Base-by-base conservation (phyloP, 37 sponge, comb jelly and placozoan genomes). In the Agelas oroides region DNA sequence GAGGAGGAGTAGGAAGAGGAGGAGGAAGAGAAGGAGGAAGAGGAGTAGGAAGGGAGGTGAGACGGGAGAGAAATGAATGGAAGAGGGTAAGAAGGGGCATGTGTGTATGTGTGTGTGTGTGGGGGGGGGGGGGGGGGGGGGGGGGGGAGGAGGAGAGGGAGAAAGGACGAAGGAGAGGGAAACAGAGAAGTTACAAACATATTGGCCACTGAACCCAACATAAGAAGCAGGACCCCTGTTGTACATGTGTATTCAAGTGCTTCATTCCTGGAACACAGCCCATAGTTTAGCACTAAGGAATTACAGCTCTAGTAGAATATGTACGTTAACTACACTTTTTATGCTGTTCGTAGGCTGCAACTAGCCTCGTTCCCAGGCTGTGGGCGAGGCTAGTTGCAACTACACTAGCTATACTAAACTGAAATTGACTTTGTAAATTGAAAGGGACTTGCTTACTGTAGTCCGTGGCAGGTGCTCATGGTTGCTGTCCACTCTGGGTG, bases 391-490 rank as follows among this genome's bases (percentile, higher is more conserved):
- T n/a, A n/a, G n/a, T n/a, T n/a, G n/a, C n/a, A n/a, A n/a, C n/a
- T n/a, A n/a, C n/a, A n/a, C n/a, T n/a, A n/a, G n/a, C n/a, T n/a
- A n/a, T n/a, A n/a, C n/a, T n/a, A n/a, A n/a, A n/a, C n/a, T n/a
- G n/a, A n/a, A n/a, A n/a, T n/a, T n/a, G n/a, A n/a, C 3, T 8
- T 3, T 12, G 46, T 3, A 3, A 3, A 46, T 3, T 3, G 46
- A 46, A 8, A 46, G 46, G 46, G 8, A 46, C 46, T 52, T 0
- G 32, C 76, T 56, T 16, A 56, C 76, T 56, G 33, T 19, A 75
- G 46, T 55, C 76, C 76, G 33, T 75, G 52, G 57, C 76, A 75
- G 32, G 57, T 75, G 31, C 55, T 25, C 54, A 75, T 75, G 25
- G 76, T 54, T 25, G 54, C 33, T 30, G 27, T 55, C 76, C 76